Evolutionary conservation across 2,888 invertebrate genomes (phyloP).

Genomic region (Synergus japonicus): DNA sequence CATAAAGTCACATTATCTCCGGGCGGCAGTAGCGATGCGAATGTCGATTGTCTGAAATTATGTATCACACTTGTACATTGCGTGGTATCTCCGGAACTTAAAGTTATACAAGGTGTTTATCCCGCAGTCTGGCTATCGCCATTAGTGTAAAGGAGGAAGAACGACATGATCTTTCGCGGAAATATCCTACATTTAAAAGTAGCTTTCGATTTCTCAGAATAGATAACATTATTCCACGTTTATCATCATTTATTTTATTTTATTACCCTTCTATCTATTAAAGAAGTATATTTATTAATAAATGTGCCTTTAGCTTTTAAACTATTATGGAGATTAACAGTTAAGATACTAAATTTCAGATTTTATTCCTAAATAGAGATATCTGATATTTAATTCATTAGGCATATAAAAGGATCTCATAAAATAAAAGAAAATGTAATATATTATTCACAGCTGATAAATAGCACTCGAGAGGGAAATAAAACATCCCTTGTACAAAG

Average conservation of each 20-base stretch:
- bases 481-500: neutral
- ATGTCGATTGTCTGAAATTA: conserved; percentile 39
- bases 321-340: neutral
- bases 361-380: neutral
- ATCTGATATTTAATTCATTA: neutral
- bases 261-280: neutral
- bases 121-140: conserved; percentile 26
- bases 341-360: too few species aligned
- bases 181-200: conserved; percentile 24
- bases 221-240: conserved; percentile 16
- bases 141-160: conserved; percentile 38
- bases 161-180: conserved; percentile 24
- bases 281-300: neutral
- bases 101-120: conserved; percentile 31
- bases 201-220: conserved; percentile 17
- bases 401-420: neutral
- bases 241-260: neutral
- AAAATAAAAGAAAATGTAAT: neutral
- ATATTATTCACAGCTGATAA: neutral
- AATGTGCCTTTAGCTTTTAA: neutral
- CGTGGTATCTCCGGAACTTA: conserved; percentile 24
- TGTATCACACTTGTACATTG: conserved; percentile 35
- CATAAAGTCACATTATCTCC: conserved; percentile 41
- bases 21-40: conserved; percentile 33
- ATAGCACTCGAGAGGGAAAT: neutral